Evolutionary conservation across 2,888 invertebrate genomes (phyloP), one percentile per base, ranked within the genome.

Genomic region (Ectemnius lituratus): DNA sequence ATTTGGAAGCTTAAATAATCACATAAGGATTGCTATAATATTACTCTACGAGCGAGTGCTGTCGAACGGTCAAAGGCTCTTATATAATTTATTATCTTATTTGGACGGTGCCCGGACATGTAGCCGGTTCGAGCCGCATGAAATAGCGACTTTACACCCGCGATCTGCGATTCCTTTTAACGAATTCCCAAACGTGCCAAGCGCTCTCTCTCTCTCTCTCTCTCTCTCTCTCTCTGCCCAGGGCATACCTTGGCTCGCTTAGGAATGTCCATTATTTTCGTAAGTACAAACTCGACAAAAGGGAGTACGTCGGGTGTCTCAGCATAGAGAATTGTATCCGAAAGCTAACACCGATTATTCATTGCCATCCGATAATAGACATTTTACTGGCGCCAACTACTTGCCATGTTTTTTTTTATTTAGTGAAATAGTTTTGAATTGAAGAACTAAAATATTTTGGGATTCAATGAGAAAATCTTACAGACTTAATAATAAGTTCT

Each of bases 231-330:
- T 23, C 23, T 23, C 23, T 47, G 45, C 52, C 61, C 64, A 63
- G 52, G 58, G 60, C 60, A 70, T 70, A 45, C 13, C 64, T 65
- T 70, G 70, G 70, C 70, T 70, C 70, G 64, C 18, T 60, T n/a
- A 65, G 52, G 70, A 70, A 70, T 65, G 52, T 52, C 28, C 64
- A 70, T 70, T 70, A 70, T 70, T 65, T 27, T 45, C 47, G 58
- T 28, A 16, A 46, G 62, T 63, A 59, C 20, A 14, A 46, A 8
- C 37, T 37, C 37, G 8, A 8, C 23, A 23, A 58, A 47, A 27
- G 47, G 20, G 58, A 59, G 45, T 47, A 47, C 18, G 65, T 57
- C 57, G 13, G 0, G 16, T 28, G 13, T n/a, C 49, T 6, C 16
- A 4, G 28, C 57, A 8, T 8, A 47, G 52, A 14, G 37, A 37